Conservation (phyloP, 2,888 invertebrate genomes). For the Scaptomyza polygonia region DNA sequence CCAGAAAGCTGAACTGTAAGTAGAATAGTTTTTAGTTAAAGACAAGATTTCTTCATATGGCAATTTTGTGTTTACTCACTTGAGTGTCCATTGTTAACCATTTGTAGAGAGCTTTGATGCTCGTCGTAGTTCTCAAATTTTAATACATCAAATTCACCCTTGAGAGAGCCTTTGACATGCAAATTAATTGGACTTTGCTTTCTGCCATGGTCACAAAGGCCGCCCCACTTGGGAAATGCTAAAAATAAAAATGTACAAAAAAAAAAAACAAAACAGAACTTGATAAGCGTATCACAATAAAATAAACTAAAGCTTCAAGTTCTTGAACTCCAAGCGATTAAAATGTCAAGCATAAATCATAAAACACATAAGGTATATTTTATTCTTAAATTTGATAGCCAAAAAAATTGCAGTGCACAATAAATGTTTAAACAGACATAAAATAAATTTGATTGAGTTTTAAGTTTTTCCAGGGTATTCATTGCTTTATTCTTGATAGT, state of each 20-base stretch:
- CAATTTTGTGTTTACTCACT: no score
- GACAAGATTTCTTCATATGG: no score
- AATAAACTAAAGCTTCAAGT: slow-evolving; percentile 2
- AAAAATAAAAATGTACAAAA: slow-evolving; percentile 12
- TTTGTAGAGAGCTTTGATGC: slow-evolving; percentile 65
- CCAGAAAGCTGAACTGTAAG: slow-evolving; percentile 76
- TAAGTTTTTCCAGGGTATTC: not conserved
- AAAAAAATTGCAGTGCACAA: no score
- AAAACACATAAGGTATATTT: not conserved
- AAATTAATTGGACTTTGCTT: slow-evolving; percentile 92
- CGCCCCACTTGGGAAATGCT: slow-evolving; percentile 87
- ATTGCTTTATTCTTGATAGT: slow-evolving; percentile 10
- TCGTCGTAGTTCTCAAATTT: slow-evolving; percentile 80
- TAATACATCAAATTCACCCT: slow-evolving; percentile 82
- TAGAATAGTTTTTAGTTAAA: not conserved
- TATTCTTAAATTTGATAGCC: not conserved
- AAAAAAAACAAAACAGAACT: not conserved
- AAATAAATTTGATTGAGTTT: no score
- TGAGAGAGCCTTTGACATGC: slow-evolving; percentile 85
- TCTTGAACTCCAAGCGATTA: not conserved
- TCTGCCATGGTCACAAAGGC: slow-evolving; percentile 87
- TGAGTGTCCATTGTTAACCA: slow-evolving; percentile 84
- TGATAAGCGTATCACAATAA: not conserved
- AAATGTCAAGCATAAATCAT: not conserved
- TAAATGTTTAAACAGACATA: no score